Conservation (phyloP, 2,113 vertebrate species). For the Oreocharis arfaki region DNA sequence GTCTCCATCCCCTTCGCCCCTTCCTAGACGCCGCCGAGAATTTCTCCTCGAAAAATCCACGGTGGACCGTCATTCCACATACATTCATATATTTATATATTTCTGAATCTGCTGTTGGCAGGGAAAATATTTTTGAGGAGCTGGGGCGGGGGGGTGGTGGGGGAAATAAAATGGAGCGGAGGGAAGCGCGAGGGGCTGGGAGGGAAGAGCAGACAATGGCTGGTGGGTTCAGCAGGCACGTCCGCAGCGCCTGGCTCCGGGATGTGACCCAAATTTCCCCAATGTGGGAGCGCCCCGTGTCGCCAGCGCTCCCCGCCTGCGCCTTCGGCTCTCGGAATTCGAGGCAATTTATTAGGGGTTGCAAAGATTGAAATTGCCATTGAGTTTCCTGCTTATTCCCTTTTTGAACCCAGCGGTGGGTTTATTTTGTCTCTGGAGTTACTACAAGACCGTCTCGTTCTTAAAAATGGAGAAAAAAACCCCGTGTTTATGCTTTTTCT, state of each 20-base stretch:
- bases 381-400: conserved; percentile 11
- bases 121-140: not conserved
- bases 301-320: not conserved
- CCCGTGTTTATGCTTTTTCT: not conserved
- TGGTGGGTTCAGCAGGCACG: not conserved
- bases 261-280: conserved; percentile 30
- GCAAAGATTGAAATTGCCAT: not conserved
- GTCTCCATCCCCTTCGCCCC: not conserved
- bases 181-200: not conserved
- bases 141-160: not conserved
- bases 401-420: not conserved
- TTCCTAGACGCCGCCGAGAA: not conserved
- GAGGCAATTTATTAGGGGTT: not conserved
- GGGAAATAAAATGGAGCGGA: not conserved
- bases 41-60: not conserved
- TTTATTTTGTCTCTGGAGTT: conserved; percentile 2
- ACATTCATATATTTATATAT: not conserved
- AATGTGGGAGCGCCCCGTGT: not conserved
- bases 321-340: not conserved
- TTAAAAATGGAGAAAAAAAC: not conserved
- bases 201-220: conserved; percentile 13
- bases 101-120: not conserved
- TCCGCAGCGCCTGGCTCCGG: not conserved
- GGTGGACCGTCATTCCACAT: not conserved
- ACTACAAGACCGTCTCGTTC: not conserved